phyloP scores from a whole-genome alignment of 2,888 invertebrate genomes.

The Zaprionus bogoriensis region DNA sequence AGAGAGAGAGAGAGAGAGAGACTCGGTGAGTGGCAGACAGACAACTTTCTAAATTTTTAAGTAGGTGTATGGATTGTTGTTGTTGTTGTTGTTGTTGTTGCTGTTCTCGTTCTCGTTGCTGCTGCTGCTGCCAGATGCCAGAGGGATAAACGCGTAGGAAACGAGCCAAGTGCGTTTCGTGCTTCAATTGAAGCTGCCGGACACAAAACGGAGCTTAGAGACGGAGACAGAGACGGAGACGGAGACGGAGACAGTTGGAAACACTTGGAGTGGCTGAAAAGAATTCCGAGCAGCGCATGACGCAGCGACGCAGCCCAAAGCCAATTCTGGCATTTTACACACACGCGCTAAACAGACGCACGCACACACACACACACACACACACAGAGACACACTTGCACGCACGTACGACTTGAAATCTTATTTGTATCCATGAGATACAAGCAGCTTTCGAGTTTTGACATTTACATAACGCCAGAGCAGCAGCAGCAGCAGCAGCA shows the following conservation, averaged over 20 bases:
- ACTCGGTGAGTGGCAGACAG: constrained; percentile 43
- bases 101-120: constrained; percentile 11
- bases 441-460: constrained; percentile 42
- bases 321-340: constrained; percentile 56
- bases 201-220: constrained; percentile 12
- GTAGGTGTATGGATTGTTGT: constrained; percentile 69
- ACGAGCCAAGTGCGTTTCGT: constrained; percentile 54
- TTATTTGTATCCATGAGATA: constrained; percentile 61
- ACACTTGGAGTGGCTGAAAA: constrained; percentile 63
- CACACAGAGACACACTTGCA: constrained; percentile 6
- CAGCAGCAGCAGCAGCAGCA: constrained; percentile 35
- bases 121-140: constrained; percentile 31
- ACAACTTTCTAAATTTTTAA: constrained; percentile 80
- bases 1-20: constrained; percentile 46
- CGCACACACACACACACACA: constrained; percentile 18
- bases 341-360: constrained; percentile 24
- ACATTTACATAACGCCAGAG: constrained; percentile 64
- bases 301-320: constrained; percentile 58
- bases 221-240: constrained; percentile 10
- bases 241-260: constrained; percentile 20
- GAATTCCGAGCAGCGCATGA: constrained; percentile 64
- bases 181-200: constrained; percentile 60
- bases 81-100: constrained; percentile 24
- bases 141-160: constrained; percentile 54
- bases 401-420: constrained; percentile 32